Evolutionary conservation across 2,888 invertebrate species (phyloP).

Genomic region (Hanleya hanleyi): DNA sequence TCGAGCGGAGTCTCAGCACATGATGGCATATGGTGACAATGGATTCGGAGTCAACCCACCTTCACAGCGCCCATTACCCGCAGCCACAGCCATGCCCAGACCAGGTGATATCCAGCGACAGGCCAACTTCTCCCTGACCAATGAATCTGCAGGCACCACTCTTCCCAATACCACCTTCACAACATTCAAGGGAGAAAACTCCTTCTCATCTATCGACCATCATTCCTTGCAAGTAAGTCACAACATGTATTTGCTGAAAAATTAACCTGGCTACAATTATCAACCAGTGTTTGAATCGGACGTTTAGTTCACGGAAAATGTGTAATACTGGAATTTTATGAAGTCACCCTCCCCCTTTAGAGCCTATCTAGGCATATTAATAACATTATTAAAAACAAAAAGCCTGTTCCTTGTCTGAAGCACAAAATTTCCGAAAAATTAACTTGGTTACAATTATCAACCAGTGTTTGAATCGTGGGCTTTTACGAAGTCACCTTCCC

Average conservation of each 20-base stretch:
- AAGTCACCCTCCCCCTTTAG: too few species aligned
- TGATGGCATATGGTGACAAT: not conserved
- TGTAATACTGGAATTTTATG: too few species aligned
- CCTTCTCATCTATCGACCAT: not conserved
- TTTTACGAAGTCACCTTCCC: too few species aligned
- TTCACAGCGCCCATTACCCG: not conserved
- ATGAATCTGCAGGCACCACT: not conserved
- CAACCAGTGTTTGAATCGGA: too few species aligned
- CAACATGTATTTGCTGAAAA: not conserved
- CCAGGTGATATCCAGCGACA: not conserved
- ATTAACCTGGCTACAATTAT: not conserved
- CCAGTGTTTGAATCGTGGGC: too few species aligned
- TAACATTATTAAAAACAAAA: too few species aligned
- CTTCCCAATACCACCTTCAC: not conserved
- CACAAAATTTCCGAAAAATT: too few species aligned
- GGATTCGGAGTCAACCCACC: not conserved
- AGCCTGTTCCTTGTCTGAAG: too few species aligned
- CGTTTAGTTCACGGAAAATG: too few species aligned
- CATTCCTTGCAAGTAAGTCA: not conserved
- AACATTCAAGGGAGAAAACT: slow-evolving; percentile 7
- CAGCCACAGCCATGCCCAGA: not conserved
- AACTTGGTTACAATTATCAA: too few species aligned
- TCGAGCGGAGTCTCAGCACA: not conserved
- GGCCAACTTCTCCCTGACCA: not conserved
- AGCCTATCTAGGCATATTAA: too few species aligned